Base-by-base conservation (phyloP, 2,888 invertebrate genomes). In the Onchidella celtica region DNA sequence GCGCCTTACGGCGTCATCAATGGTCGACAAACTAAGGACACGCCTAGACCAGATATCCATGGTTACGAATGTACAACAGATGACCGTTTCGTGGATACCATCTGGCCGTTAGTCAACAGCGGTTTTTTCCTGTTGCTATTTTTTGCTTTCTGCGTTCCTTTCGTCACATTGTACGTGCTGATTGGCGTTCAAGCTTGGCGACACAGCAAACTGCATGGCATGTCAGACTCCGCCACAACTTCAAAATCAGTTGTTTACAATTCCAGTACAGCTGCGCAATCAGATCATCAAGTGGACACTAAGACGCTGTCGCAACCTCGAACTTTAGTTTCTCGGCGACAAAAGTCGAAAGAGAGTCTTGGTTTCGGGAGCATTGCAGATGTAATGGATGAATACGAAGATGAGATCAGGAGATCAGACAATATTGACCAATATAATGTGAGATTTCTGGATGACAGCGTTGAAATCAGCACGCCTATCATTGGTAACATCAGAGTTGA, bases 31-130 rank as follows among this genome's bases (percentile, higher is more conserved):
- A 78, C 69, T 1, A 78, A 55, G 32, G 9, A 9, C 21, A 79
- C 79, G 0, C 32, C 61, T 6, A n/a, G 55, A 1, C 47, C 79
- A n/a, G 72, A 47, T n/a, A 34, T 79, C 34, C 0, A 38, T 1
- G 72, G 40, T 0, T 47, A 40, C 40, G 72, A 79, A 47, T 79
- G 79, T 38, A 38, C 40, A 2, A 32, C 21, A n/a, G 70, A 70
- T 24, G 79, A 79, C 55, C 9, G 6, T 9, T 79, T 40, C 27
- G 24, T 21, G 1, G 65, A 72, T 47, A 79, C 79, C 1, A 72
- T 79, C 9, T 79, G 72, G 72, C 79, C 79, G n/a, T 1, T 70
- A 3, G n/a, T 79, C 1, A 70, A 63, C 68, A 47, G 34, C 27
- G 78, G 38, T 3, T 78, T 78, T 55, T 78, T 70, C 36, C 40